A percentile compares a stretch with the other conserved stretches of the same genome.
These are phyloP conservation scores for Diaprepes abbreviatus DNA, from an alignment of 2,888 invertebrate species.

Conservation along the genomic window DNA sequence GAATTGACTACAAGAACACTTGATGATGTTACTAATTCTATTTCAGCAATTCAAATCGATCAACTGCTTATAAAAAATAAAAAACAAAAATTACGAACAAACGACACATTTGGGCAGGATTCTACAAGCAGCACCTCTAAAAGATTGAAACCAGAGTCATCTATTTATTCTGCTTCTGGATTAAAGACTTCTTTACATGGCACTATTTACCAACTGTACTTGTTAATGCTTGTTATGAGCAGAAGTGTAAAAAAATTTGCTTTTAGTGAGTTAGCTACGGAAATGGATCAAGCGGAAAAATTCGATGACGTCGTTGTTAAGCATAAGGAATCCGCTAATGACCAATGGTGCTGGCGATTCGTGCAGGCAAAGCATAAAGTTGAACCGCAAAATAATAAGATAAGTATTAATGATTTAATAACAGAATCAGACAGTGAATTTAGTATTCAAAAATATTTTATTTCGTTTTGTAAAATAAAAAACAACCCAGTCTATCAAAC, in stretches of 20 bases:
- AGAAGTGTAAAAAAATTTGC: slow-evolving; percentile 12
- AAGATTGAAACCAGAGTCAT: not conserved
- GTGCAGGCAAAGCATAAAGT: slow-evolving; percentile 47
- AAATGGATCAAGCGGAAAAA: slow-evolving; percentile 47
- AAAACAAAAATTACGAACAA: too few species aligned
- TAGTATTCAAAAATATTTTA: slow-evolving; percentile 45
- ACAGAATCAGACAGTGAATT: slow-evolving; percentile 24
- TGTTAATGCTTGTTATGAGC: slow-evolving; percentile 35
- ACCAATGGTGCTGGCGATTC: slow-evolving; percentile 35
- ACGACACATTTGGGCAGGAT: not conserved
- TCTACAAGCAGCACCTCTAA: not conserved
- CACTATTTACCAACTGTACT: slow-evolving; percentile 30
- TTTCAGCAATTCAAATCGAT: too few species aligned
- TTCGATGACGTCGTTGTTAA: slow-evolving; percentile 47
- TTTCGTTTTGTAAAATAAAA: slow-evolving; percentile 47
- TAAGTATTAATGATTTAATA: slow-evolving; percentile 27
- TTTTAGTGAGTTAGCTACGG: slow-evolving; percentile 35
- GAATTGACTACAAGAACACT: not conserved
- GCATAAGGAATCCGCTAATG: slow-evolving; percentile 9
- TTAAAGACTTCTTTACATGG: slow-evolving; percentile 34
- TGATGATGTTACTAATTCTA: too few species aligned
- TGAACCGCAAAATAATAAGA: slow-evolving; percentile 8
- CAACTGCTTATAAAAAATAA: too few species aligned
- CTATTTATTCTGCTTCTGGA: slow-evolving; percentile 13
- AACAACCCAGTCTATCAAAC: slow-evolving; percentile 26